Conservation (phyloP, 2,888 invertebrate genomes). For the Meteorus colon region DNA sequence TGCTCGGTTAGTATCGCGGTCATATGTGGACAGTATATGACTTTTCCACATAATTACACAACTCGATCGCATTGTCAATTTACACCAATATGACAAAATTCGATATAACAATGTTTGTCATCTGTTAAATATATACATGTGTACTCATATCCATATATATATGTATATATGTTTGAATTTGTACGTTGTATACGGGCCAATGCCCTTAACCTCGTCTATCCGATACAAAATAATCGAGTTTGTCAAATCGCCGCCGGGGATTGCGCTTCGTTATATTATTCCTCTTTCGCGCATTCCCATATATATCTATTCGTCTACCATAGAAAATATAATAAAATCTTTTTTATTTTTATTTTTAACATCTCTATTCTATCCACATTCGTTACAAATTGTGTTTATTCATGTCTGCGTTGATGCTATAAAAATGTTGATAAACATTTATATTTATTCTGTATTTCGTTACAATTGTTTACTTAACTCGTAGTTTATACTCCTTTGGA, state of each 20-base stretch:
- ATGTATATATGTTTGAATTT: background rate
- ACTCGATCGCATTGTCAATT: slow-evolving; percentile 31
- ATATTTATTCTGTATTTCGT: background rate
- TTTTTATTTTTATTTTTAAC: background rate
- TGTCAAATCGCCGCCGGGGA: slow-evolving; percentile 41
- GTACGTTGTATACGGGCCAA: slow-evolving; percentile 18
- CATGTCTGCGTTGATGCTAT: background rate
- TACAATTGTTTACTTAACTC: background rate
- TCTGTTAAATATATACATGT: background rate
- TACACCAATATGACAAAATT: slow-evolving; percentile 23
- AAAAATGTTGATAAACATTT: background rate
- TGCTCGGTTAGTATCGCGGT: slow-evolving; percentile 25
- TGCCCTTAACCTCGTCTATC: slow-evolving; percentile 28
- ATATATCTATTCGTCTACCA: background rate
- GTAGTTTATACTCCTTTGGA: background rate
- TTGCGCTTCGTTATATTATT: slow-evolving; percentile 32
- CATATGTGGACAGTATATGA: slow-evolving; percentile 2
- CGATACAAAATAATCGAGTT: slow-evolving; percentile 39
- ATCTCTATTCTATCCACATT: background rate
- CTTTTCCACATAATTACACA: slow-evolving; percentile 33
- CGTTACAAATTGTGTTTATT: background rate
- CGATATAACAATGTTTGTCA: slow-evolving; percentile 4
- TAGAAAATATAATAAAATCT: background rate
- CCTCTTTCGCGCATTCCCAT: slow-evolving; percentile 7
- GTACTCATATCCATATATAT: background rate